Base-by-base conservation (phyloP, 1,140 invertebrate species). In the Drosophila varians region DNA sequence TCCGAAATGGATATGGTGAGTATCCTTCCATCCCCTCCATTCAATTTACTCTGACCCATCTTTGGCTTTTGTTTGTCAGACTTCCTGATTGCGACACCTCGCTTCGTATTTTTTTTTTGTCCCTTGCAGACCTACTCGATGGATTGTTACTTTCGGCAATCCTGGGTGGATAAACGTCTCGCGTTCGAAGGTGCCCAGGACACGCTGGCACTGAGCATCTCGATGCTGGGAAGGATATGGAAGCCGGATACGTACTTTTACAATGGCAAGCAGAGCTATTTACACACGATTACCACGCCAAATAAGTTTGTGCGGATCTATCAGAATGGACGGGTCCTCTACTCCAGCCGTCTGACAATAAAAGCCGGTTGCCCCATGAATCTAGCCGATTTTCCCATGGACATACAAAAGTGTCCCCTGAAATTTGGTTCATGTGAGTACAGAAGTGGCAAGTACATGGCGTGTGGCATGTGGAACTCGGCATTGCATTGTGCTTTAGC, bases 351-450 rank as follows among this genome's bases (percentile, higher is more conserved):
- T 71, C 92, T 98, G 69, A 98, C 97, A 3, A 97, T 98, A 58
- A 97, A 97, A 92, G 97, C 97, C 26, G 96, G 95, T 31, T 98
- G 97, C 91, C 96, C 96, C 2, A 98, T 98, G 97, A 96, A 97
- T 91, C 92, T 98, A 31, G 95, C 96, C 90, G 94, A 97, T 77
- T 98, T 98, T 90, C 97, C 97, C 0, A 97, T 98, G 96, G 97
- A 98, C 90, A 95, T 94, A 14, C 96, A 97, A 86, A 92, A 94
- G 68, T 98, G 97, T 91, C 96, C 96, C 3, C 92, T 98, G 0
- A 94, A 95, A 90, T 94, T 98, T 79, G 97, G 96, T 42, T 97
- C 96, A 73, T 98, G 97, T 98, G 93, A 95, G 96, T 90, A 62
- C 1, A 23, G 12, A 38, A 21, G 11, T 38, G 36, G 16, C 14